Conservation (phyloP, 2,888 invertebrate species). For the Muscina levida region DNA sequence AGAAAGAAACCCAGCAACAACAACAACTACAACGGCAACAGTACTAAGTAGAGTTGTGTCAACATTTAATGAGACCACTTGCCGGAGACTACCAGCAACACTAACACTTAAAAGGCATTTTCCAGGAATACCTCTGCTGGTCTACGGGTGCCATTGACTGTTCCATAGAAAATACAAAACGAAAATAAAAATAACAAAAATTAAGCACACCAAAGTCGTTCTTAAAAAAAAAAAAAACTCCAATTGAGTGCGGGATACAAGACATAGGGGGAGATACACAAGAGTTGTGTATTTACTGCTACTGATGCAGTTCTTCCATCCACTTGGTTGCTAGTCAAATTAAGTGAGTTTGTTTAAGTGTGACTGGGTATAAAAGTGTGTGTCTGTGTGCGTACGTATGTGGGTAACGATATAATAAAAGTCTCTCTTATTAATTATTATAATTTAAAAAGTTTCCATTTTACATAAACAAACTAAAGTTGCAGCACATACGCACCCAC, state of each 20-base stretch:
- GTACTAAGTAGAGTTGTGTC: conserved; percentile 46
- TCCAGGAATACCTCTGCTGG: conserved; percentile 25
- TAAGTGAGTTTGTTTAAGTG: neutral
- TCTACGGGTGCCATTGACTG: conserved; percentile 24
- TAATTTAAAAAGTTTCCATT: conserved; percentile 49
- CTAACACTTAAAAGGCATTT: conserved; percentile 22
- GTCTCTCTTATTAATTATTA: conserved; percentile 50
- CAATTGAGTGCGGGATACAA: neutral
- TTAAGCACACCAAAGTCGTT: conserved; percentile 14
- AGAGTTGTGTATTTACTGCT: conserved; percentile 17
- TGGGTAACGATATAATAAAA: conserved; percentile 36
- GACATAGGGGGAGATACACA: neutral
- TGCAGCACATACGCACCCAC: conserved; percentile 4
- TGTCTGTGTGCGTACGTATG: neutral
- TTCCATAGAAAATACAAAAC: conserved; percentile 33
- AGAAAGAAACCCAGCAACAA: conserved; percentile 11
- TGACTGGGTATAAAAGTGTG: neutral
- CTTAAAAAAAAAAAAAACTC: conserved; percentile 28
- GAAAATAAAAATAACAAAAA: neutral
- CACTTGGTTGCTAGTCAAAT: too few relatives aligned
- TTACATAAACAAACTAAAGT: conserved; percentile 12
- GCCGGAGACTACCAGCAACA: conserved; percentile 29
- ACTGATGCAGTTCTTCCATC: conserved; percentile 20
- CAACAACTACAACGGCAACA: conserved; percentile 12
- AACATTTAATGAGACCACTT: conserved; percentile 50